phyloP scores from a whole-genome alignment of 1,140 invertebrate genomes.

The Penaeus chinensis region DNA sequence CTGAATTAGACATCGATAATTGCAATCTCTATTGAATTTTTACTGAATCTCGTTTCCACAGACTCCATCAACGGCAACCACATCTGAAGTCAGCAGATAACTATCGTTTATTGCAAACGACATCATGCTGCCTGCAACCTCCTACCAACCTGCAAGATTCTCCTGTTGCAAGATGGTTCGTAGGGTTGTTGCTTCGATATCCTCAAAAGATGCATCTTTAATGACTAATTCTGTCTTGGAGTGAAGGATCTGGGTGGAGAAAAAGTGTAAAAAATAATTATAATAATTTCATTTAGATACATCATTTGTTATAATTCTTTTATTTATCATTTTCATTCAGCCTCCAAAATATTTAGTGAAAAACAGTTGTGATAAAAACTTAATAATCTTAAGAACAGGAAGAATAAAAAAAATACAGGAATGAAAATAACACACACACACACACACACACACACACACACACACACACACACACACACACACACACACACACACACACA shows the following conservation, averaged over 20 bases:
- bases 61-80: too few relatives aligned
- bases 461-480: too few relatives aligned
- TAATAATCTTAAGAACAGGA: background rate
- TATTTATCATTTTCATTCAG: too few relatives aligned
- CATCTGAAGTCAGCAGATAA: too few relatives aligned
- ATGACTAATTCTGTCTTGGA: constrained; percentile 78
- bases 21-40: too few relatives aligned
- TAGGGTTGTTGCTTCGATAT: constrained; percentile 79
- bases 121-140: background rate
- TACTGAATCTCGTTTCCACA: too few relatives aligned
- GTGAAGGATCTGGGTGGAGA: constrained; percentile 48
- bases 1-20: too few relatives aligned
- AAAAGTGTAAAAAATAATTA: background rate
- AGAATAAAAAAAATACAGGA: background rate
- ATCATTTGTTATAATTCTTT: background rate
- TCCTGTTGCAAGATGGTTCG: constrained; percentile 74
- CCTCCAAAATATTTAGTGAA: too few relatives aligned
- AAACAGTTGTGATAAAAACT: too few relatives aligned
- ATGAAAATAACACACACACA: too few relatives aligned
- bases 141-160: constrained; percentile 36
- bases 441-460: too few relatives aligned
- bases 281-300: constrained; percentile 13
- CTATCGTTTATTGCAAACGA: background rate
- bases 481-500: too few relatives aligned
- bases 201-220: constrained; percentile 79